A percentile compares a stretch with the other conserved stretches of the same genome.
These are phyloP conservation scores for Agrilus planipennis DNA, from an alignment of 1,140 invertebrate species.

Conservation along the genomic window DNA sequence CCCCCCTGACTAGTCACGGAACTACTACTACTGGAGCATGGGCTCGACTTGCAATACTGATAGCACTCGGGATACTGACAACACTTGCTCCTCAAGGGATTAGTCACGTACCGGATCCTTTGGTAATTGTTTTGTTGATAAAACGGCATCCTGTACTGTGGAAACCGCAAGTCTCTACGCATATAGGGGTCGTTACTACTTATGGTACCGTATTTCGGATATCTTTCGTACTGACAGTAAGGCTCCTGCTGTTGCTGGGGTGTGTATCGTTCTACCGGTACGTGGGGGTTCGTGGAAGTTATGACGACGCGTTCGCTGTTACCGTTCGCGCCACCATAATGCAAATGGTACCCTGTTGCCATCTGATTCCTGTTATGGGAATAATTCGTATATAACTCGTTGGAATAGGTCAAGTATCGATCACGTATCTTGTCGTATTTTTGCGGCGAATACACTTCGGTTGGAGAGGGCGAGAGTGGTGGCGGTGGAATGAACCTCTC, in stretches of 20 bases:
- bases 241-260: conserved; percentile 23
- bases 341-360: conserved; percentile 7
- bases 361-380: conserved; percentile 17
- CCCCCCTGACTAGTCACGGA: conserved; percentile 30
- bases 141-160: conserved; percentile 39
- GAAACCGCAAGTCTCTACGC: conserved; percentile 45
- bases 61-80: conserved; percentile 27
- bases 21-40: conserved; percentile 37
- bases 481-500: conserved; percentile 31
- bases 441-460: conserved; percentile 23
- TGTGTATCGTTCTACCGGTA: conserved; percentile 46
- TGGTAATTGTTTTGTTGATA: conserved; percentile 30
- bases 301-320: conserved; percentile 10
- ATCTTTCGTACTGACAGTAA: conserved; percentile 26
- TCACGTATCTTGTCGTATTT: conserved; percentile 19
- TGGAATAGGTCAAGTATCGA: conserved; percentile 14
- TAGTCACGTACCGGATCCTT: conserved; percentile 24
- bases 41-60: conserved; percentile 32
- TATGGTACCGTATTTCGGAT: conserved; percentile 29
- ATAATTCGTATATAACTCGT: conserved; percentile 11
- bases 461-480: conserved; percentile 29
- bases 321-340: conserved; percentile 12
- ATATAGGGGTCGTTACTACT: conserved; percentile 42
- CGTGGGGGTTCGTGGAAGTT: conserved; percentile 49
- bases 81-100: conserved; percentile 28